These are phyloP conservation scores for Morphnarchus princeps DNA, from an alignment of 2,113 vertebrate species.

Conservation along the genomic window DNA sequence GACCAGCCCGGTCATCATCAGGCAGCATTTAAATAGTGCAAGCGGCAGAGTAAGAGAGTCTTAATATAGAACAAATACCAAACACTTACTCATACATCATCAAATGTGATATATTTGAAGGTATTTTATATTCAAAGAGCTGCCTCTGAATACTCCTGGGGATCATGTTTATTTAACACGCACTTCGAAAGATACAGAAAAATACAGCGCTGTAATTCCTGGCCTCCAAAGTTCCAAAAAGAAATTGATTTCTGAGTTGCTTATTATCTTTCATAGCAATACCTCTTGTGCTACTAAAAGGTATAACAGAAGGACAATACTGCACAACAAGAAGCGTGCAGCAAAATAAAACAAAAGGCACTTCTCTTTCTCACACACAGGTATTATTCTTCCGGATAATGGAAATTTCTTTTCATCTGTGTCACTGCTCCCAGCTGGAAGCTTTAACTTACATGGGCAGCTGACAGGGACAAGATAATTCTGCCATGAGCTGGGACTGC, in stretches of 20 bases:
- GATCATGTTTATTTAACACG: not conserved
- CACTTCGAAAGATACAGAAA: not conserved
- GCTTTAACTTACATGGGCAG: not conserved
- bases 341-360: not conserved
- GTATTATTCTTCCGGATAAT: not conserved
- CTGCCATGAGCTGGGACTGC: not conserved
- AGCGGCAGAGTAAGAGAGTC: not conserved
- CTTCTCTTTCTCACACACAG: not conserved
- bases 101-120: not conserved
- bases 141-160: not conserved
- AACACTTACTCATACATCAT: not conserved
- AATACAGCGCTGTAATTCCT: not conserved
- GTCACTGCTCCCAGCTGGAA: not conserved
- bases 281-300: not conserved
- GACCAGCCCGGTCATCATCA: not conserved
- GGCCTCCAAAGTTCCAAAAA: not conserved
- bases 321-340: not conserved
- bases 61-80: not conserved
- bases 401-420: slow-evolving; percentile 28
- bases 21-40: not conserved
- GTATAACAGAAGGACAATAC: not conserved
- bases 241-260: slow-evolving; percentile 28
- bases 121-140: not conserved
- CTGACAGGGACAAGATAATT: slow-evolving; percentile 14
- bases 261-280: slow-evolving; percentile 7